phyloP scores from a whole-genome alignment of 2,113 vertebrate species.

The Eublepharis macularius region DNA sequence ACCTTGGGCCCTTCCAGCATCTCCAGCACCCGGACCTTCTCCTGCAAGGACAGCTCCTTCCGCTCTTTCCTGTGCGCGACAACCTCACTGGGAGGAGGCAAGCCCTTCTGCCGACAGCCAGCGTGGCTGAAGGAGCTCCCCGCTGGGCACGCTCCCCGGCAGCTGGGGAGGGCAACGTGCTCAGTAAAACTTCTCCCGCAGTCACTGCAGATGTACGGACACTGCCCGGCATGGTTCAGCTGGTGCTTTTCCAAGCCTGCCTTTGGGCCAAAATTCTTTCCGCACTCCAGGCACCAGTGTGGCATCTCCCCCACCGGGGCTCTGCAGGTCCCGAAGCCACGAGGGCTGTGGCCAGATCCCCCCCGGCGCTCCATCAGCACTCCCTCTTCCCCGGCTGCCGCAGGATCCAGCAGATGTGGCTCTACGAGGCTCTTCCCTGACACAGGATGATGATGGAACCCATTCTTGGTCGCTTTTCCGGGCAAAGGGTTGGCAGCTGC shows the following conservation, averaged over 20 bases:
- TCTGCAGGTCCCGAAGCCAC: background rate
- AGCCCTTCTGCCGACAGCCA: slow-evolving; percentile 3
- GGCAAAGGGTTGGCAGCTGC: rapidly evolving
- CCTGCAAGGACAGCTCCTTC: slow-evolving; percentile 59
- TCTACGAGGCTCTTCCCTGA: background rate
- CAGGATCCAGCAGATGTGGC: background rate
- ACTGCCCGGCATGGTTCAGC: slow-evolving; percentile 50
- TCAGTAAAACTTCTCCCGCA: slow-evolving; percentile 68
- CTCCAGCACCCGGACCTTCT: slow-evolving; percentile 62
- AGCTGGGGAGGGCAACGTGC: slow-evolving; percentile 54
- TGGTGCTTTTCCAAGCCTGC: slow-evolving; percentile 66
- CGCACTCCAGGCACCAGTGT: slow-evolving; percentile 69
- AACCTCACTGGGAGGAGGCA: background rate
- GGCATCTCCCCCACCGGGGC: slow-evolving; percentile 59
- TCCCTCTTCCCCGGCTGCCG: background rate
- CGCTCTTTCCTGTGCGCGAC: slow-evolving; percentile 41
- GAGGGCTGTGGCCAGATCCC: background rate
- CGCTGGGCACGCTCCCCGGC: slow-evolving; percentile 7
- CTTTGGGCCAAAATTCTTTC: slow-evolving; percentile 66
- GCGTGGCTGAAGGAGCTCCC: slow-evolving; percentile 15
- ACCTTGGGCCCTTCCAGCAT: slow-evolving; percentile 63
- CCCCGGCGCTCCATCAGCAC: background rate
- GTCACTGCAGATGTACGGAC: slow-evolving; percentile 63
- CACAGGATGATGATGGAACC: background rate
- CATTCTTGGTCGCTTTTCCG: background rate